Conservation (phyloP, 2,888 invertebrate species). For the Micoletzkya japonica region DNA sequence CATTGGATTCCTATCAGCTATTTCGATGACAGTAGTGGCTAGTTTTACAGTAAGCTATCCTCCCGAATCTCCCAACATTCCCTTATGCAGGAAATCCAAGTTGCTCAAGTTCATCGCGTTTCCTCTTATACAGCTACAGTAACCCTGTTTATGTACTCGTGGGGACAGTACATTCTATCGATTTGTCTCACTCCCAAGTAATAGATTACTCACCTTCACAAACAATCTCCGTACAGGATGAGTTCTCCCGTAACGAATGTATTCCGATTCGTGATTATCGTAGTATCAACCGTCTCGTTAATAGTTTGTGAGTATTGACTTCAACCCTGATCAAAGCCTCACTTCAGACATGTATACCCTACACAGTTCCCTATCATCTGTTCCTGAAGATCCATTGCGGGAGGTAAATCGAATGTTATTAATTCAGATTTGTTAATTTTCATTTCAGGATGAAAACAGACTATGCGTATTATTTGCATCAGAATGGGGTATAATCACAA, state of each 20-base stretch:
- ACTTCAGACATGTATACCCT: slow-evolving; percentile 3
- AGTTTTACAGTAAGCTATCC: neutral
- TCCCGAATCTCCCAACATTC: neutral
- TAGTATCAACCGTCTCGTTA: neutral
- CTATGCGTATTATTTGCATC: too few species aligned
- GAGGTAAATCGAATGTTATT: too few species aligned
- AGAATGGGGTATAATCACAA: slow-evolving; percentile 22
- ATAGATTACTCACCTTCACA: neutral
- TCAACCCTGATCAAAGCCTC: neutral
- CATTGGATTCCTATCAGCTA: neutral
- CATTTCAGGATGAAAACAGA: too few species aligned
- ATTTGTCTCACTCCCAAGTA: slow-evolving; percentile 9
- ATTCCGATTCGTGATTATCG: slow-evolving; percentile 6
- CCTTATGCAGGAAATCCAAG: neutral
- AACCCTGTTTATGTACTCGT: slow-evolving; percentile 2
- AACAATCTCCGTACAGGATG: slow-evolving; percentile 1
- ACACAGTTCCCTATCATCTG: neutral
- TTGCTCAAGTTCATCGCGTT: neutral
- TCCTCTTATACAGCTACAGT: neutral
- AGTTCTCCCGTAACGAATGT: slow-evolving; percentile 2
- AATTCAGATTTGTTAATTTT: too few species aligned
- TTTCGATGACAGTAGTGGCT: slow-evolving; percentile 4
- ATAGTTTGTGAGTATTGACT: neutral
- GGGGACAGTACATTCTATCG: slow-evolving; percentile 19
- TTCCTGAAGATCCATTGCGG: neutral